Conservation (phyloP, 2,888 invertebrate species). For the Thymelicus acteon region DNA sequence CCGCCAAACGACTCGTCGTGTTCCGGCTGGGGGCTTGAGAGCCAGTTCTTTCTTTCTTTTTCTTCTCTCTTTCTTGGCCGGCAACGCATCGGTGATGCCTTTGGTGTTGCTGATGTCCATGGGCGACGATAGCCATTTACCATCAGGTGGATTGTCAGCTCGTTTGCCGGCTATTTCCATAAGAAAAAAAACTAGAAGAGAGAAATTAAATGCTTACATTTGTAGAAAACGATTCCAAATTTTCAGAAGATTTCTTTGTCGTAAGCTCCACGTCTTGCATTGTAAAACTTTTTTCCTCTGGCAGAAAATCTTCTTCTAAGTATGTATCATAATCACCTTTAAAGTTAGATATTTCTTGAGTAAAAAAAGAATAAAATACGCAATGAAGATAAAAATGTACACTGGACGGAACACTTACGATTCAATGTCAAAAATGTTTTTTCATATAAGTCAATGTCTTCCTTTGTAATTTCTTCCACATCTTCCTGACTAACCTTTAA, state of each 20-base stretch:
- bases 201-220: not conserved
- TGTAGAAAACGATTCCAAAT: slow-evolving; percentile 8
- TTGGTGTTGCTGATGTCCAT: too few relatives aligned
- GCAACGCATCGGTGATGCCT: too few relatives aligned
- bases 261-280: slow-evolving; percentile 72
- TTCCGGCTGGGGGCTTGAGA: too few relatives aligned
- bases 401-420: slow-evolving; percentile 55
- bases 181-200: too few relatives aligned
- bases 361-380: not conserved
- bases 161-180: too few relatives aligned
- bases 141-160: too few relatives aligned
- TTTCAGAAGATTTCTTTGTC: slow-evolving; percentile 54
- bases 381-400: not conserved
- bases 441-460: slow-evolving; percentile 47
- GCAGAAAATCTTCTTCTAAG: slow-evolving; percentile 66
- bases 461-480: slow-evolving; percentile 37
- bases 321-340: slow-evolving; percentile 74
- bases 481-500: slow-evolving; percentile 18
- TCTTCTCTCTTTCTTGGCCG: too few relatives aligned
- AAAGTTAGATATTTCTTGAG: slow-evolving; percentile 20
- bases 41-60: too few relatives aligned
- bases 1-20: too few relatives aligned
- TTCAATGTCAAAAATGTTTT: slow-evolving; percentile 61
- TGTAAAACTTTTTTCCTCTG: slow-evolving; percentile 66
- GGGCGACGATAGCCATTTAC: too few relatives aligned